Percentiles rank a stretch among this genome's conserved stretches.
phyloP scores from a whole-genome alignment of 2,797 vertebrate species.

The Poecilia wingei region DNA sequence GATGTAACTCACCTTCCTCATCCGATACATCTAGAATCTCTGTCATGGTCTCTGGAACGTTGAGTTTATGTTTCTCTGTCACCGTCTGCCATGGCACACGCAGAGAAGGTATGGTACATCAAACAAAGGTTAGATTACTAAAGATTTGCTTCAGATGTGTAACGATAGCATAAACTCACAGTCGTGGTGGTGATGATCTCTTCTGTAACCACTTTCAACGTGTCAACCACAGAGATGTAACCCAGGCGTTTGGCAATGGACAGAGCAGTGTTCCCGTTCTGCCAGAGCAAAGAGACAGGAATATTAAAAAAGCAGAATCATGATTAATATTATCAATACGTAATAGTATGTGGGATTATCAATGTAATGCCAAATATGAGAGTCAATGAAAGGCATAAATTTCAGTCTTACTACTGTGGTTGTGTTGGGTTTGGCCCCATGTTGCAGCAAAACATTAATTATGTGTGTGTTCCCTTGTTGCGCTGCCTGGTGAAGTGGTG shows the following conservation, averaged over 20 bases:
- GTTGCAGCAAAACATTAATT: conserved; percentile 86
- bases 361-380: background rate
- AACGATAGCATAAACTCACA: conserved; percentile 76
- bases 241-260: conserved; percentile 95
- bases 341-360: too few species aligned
- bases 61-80: conserved; percentile 98
- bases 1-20: conserved; percentile 90
- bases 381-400: background rate
- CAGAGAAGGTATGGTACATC: conserved; percentile 6
- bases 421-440: conserved; percentile 92
- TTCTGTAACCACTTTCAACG: conserved; percentile 95
- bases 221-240: conserved; percentile 98
- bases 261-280: conserved; percentile 98
- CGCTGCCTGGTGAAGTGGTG: conserved; percentile 94
- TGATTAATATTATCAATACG: too few species aligned
- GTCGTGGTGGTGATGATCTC: conserved; percentile 94
- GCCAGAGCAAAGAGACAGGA: conserved; percentile 27
- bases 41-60: conserved; percentile 98
- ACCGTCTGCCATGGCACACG: conserved; percentile 81
- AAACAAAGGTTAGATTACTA: background rate
- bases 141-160: background rate
- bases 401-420: conserved; percentile 87
- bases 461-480: conserved; percentile 90
- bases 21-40: conserved; percentile 98
- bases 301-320: background rate